A percentile compares a stretch with the other conserved stretches of the same genome.
phyloP scores from a whole-genome alignment of 2,113 vertebrate genomes.

The Rhipidura dahli region DNA sequence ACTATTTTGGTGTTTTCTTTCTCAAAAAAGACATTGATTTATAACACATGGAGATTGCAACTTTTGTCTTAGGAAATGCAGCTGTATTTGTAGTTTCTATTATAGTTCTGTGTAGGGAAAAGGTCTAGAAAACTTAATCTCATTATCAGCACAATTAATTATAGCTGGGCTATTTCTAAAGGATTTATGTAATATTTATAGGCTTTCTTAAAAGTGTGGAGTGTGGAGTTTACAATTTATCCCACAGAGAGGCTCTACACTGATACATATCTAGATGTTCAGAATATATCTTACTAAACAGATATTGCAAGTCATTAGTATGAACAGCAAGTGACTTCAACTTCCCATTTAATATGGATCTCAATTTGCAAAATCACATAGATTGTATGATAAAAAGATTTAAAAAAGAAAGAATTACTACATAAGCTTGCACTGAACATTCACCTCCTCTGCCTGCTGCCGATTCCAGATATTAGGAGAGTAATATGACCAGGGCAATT shows the following conservation, averaged over 20 bases:
- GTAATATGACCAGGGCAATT: neutral
- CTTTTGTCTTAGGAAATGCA: neutral
- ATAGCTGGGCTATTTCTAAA: neutral
- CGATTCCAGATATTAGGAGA: neutral
- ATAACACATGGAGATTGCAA: neutral
- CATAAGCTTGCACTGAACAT: rapidly evolving
- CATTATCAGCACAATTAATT: neutral
- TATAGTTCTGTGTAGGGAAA: neutral
- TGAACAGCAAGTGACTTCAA: neutral
- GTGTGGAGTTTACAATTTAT: neutral
- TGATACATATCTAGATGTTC: neutral
- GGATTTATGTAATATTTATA: slow-evolving; percentile 2
- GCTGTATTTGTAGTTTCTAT: neutral
- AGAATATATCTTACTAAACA: neutral
- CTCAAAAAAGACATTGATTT: neutral
- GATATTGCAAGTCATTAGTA: neutral
- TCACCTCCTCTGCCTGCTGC: neutral
- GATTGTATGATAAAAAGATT: neutral
- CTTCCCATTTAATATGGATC: neutral
- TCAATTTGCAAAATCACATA: neutral
- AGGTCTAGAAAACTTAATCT: neutral
- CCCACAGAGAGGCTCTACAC: neutral
- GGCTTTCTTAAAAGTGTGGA: neutral
- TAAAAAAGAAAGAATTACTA: neutral
- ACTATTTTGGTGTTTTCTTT: neutral